Evolutionary conservation across 2,113 vertebrate genomes (phyloP).

Genomic region (Oreocharis arfaki): DNA sequence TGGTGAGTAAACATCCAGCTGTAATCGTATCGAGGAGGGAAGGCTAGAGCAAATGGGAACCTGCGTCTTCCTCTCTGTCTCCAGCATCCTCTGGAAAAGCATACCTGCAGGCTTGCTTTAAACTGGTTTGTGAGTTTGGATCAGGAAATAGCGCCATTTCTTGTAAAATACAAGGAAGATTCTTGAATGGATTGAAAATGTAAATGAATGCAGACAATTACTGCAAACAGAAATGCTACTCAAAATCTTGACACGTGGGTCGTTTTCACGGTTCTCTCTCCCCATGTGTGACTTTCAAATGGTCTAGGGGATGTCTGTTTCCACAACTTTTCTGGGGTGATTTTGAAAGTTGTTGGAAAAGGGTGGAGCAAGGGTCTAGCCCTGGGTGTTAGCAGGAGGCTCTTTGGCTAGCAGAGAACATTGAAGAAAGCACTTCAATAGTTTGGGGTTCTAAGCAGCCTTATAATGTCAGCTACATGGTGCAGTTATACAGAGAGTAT

Average conservation of each 20-base stretch:
- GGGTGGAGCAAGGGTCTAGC: neutral
- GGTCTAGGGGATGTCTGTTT: neutral
- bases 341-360: neutral
- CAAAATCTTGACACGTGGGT: neutral
- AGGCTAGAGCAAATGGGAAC: neutral
- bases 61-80: neutral
- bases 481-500: neutral
- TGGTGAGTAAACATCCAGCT: neutral
- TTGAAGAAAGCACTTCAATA: neutral
- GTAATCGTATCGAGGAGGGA: rapidly evolving
- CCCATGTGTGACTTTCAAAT: neutral
- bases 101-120: neutral
- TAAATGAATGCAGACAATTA: neutral
- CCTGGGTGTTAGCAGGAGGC: neutral
- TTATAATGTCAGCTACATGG: neutral
- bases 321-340: neutral
- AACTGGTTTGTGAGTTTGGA: neutral
- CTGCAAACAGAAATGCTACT: neutral
- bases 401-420: neutral
- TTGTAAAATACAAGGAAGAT: neutral
- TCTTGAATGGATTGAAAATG: neutral
- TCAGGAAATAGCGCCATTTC: neutral
- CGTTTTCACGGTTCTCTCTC: neutral
- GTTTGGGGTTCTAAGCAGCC: neutral
- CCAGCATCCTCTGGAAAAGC: neutral